These are phyloP conservation scores for Elanus axillaris DNA, from an alignment of 2,113 vertebrate genomes.

Conservation along the genomic window DNA sequence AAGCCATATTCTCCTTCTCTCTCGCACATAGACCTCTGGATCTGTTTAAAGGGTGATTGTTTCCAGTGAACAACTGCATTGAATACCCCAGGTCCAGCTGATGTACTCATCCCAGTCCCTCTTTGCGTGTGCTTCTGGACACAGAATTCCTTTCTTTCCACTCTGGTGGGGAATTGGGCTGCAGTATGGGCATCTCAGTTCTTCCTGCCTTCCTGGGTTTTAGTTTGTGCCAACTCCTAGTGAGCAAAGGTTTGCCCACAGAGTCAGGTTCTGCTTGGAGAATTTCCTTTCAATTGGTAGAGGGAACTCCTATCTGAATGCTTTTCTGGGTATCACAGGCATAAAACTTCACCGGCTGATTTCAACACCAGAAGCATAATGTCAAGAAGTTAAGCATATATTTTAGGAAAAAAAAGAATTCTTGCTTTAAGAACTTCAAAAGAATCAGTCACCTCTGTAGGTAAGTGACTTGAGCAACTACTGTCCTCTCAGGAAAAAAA, in stretches of 20 bases:
- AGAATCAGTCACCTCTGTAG: background rate
- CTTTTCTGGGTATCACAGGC: background rate
- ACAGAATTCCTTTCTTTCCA: background rate
- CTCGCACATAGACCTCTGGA: background rate
- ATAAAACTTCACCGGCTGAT: background rate
- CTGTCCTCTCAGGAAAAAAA: background rate
- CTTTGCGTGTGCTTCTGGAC: background rate
- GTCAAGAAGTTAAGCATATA: background rate
- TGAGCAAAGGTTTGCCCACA: background rate
- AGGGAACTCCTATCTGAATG: background rate
- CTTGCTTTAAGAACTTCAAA: background rate
- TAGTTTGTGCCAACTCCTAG: background rate
- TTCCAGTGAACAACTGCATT: background rate
- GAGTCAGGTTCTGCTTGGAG: background rate
- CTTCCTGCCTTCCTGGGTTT: background rate
- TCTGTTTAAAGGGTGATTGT: background rate
- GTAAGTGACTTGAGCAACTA: background rate
- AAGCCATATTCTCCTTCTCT: constrained; percentile 5
- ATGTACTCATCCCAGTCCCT: background rate
- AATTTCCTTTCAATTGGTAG: too few relatives aligned
- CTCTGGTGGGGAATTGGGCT: background rate
- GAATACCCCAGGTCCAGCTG: background rate
- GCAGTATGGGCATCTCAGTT: background rate
- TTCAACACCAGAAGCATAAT: background rate
- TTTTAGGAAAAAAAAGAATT: background rate